Evolutionary conservation across 2,888 invertebrate species (phyloP).

Genomic region (Cinara cedri): DNA sequence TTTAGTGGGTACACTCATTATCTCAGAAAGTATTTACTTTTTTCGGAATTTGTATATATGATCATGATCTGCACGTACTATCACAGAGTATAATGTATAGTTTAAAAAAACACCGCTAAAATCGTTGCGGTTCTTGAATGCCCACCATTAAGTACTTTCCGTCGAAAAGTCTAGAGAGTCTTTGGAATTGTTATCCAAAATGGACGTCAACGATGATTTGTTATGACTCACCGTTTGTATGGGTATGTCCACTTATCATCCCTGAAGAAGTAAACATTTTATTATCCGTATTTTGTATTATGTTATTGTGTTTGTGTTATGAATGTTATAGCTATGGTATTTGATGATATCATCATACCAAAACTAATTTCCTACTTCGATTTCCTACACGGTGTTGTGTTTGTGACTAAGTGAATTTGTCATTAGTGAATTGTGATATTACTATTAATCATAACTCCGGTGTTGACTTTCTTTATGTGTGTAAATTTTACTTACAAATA

Average conservation of each 20-base stretch:
- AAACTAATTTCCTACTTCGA: neutral
- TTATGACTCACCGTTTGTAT: constrained; percentile 19
- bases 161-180: constrained; percentile 1
- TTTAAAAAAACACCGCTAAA: too few relatives aligned
- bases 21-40: too few relatives aligned
- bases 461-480: neutral
- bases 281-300: constrained; percentile 7
- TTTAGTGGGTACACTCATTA: too few relatives aligned
- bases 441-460: constrained; percentile 5
- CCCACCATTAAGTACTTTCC: too few relatives aligned
- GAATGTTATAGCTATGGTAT: neutral
- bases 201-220: constrained; percentile 30
- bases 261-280: constrained; percentile 26
- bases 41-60: too few relatives aligned
- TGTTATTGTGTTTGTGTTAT: neutral
- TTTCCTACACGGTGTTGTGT: neutral
- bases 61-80: too few relatives aligned
- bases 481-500: neutral
- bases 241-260: constrained; percentile 25
- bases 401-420: neutral
- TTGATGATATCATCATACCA: constrained; percentile 17
- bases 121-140: too few relatives aligned
- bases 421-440: neutral
- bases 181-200: constrained; percentile 33
- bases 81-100: too few relatives aligned